Evolutionary conservation across 2,113 vertebrate species (phyloP).

Genomic region (Porphyrio hochstetteri): DNA sequence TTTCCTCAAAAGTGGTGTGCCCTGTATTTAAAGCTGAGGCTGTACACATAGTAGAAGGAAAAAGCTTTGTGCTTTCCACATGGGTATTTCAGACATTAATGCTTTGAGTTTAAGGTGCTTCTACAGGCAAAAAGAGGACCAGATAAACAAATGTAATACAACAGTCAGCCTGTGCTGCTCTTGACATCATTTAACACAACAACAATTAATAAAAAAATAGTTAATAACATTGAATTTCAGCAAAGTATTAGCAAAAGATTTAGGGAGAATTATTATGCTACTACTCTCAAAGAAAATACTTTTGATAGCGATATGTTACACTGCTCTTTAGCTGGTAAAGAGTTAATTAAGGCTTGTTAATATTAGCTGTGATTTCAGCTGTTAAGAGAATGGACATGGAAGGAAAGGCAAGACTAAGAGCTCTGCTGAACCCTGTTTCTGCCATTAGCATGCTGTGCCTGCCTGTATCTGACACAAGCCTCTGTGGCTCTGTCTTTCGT

Average conservation of each 20-base stretch:
- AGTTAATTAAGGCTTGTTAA: conserved; percentile 5
- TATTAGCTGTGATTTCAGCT: neutral
- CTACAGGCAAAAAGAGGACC: neutral
- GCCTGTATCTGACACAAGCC: neutral
- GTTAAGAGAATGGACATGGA: neutral
- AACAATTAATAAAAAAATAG: neutral
- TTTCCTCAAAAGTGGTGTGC: neutral
- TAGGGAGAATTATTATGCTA: neutral
- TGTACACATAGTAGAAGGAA: neutral
- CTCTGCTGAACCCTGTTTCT: neutral
- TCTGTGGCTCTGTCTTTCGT: neutral
- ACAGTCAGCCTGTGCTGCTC: neutral
- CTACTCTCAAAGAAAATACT: neutral
- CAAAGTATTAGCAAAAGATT: neutral
- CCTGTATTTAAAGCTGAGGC: neutral
- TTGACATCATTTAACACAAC: neutral
- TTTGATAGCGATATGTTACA: neutral
- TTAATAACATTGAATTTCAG: neutral
- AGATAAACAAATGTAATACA: neutral
- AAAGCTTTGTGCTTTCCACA: neutral
- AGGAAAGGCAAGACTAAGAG: neutral
- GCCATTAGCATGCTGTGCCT: neutral
- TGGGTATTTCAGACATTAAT: neutral
- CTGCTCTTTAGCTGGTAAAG: neutral
- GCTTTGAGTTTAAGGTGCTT: neutral